These are phyloP conservation scores for Drosophila ohnishii DNA, from an alignment of 1,140 invertebrate species.

Conservation along the genomic window DNA sequence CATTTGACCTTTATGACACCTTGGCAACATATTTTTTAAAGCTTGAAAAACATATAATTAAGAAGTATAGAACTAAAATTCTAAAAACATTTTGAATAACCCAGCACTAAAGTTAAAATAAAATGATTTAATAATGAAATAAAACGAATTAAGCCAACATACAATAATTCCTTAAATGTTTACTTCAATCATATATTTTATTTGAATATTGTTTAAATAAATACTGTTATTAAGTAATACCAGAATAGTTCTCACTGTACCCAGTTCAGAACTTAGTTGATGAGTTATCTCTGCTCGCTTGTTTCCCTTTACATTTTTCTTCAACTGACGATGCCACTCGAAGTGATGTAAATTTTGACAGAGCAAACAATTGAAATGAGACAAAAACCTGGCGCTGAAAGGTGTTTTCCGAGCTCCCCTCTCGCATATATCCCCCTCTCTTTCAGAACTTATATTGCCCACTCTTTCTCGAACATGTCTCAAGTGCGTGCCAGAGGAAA, in stretches of 20 bases:
- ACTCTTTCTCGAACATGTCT: conserved; percentile 32
- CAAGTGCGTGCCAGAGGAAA: conserved; percentile 48
- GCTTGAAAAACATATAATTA: too few relatives aligned
- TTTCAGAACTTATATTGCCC: background rate
- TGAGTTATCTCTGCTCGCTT: background rate
- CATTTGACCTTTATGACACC: too few relatives aligned
- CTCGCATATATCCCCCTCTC: background rate
- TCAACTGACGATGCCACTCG: conserved; percentile 19
- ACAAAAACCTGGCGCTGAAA: conserved; percentile 62
- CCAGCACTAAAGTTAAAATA: too few relatives aligned
- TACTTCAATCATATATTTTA: background rate
- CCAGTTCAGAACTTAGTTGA: background rate
- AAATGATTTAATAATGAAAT: background rate
- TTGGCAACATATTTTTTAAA: too few relatives aligned
- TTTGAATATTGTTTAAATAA: too few relatives aligned
- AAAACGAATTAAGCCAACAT: too few relatives aligned
- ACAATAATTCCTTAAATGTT: background rate
- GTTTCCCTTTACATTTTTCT: conserved; percentile 8
- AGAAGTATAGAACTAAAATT: too few relatives aligned
- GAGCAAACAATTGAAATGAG: conserved; percentile 67
- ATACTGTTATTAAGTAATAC: too few relatives aligned
- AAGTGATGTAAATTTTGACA: conserved; percentile 65
- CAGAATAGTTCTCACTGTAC: conserved; percentile 3
- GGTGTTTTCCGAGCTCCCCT: conserved; percentile 18
- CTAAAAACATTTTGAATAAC: too few relatives aligned